Conservation (phyloP, 2,113 vertebrate species). For the Harpagus bidentatus region DNA sequence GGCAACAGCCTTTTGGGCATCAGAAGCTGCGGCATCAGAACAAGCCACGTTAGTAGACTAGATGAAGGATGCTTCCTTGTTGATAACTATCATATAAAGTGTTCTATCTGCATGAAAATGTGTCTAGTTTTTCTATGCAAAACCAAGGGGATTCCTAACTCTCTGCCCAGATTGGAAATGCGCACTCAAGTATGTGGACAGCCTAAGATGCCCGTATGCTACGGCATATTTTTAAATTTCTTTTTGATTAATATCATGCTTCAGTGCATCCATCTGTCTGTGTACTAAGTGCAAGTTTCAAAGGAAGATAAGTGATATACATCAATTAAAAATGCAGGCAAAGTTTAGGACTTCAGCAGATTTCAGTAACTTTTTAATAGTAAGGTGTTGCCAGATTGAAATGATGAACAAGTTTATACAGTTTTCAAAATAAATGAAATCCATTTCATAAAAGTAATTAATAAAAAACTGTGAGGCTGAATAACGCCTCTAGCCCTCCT, state of each 20-base stretch:
- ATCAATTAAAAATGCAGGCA: background rate
- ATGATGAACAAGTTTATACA: background rate
- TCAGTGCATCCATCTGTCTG: slow-evolving; percentile 49
- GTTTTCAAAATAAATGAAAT: background rate
- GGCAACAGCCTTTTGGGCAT: slow-evolving; percentile 39
- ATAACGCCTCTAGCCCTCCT: background rate
- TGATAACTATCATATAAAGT: slow-evolving; percentile 27
- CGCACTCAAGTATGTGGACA: background rate
- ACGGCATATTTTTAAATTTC: slow-evolving; percentile 15
- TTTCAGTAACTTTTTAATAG: background rate
- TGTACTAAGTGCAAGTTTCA: background rate
- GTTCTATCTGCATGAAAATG: slow-evolving; percentile 5
- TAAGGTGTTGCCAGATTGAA: background rate
- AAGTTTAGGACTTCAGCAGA: background rate
- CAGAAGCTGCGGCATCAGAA: slow-evolving; percentile 39
- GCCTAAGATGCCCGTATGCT: slow-evolving; percentile 29
- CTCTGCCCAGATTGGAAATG: slow-evolving; percentile 62
- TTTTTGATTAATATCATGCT: slow-evolving; percentile 69
- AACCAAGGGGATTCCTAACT: slow-evolving; percentile 20
- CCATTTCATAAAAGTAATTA: background rate
- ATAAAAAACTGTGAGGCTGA: background rate
- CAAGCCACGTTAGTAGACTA: background rate
- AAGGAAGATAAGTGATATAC: background rate
- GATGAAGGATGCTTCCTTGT: slow-evolving; percentile 28
- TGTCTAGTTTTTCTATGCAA: slow-evolving; percentile 23